Evolutionary conservation across 1,140 invertebrate species (phyloP).

Genomic region (Apocrypta bakeri): DNA sequence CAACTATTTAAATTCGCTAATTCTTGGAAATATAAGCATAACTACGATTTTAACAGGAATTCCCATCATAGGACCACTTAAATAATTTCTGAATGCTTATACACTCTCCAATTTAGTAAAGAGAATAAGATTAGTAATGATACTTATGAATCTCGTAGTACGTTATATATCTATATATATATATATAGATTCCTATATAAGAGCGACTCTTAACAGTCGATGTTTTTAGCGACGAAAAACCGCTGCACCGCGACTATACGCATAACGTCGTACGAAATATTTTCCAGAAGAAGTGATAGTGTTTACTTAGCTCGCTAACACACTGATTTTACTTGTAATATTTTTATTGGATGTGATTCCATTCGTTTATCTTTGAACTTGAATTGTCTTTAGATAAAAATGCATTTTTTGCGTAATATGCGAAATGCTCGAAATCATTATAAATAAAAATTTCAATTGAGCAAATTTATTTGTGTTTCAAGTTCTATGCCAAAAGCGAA

Average conservation of each 20-base stretch:
- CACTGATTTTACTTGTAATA: not conserved
- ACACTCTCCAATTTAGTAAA: not conserved
- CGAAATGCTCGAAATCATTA: too few relatives aligned
- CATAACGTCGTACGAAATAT: not conserved
- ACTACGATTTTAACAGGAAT: not conserved
- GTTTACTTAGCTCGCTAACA: not conserved
- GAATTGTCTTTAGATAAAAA: not conserved
- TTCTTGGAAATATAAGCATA: not conserved
- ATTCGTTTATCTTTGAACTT: not conserved
- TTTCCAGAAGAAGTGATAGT: not conserved
- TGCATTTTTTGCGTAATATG: not conserved
- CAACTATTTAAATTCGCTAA: not conserved
- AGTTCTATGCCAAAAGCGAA: not conserved
- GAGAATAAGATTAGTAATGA: constrained; percentile 7
- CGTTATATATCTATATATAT: not conserved
- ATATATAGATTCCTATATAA: constrained; percentile 12
- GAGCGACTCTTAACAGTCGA: not conserved
- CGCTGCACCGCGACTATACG: not conserved
- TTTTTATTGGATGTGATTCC: not conserved
- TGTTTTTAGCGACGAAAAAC: not conserved
- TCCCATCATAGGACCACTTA: not conserved
- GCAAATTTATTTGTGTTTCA: not conserved
- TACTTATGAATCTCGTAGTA: constrained; percentile 16
- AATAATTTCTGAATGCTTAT: constrained; percentile 1
- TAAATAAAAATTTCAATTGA: not conserved